phyloP scores from a whole-genome alignment of 2,797 vertebrate genomes.

The Enteromius viviparus region DNA sequence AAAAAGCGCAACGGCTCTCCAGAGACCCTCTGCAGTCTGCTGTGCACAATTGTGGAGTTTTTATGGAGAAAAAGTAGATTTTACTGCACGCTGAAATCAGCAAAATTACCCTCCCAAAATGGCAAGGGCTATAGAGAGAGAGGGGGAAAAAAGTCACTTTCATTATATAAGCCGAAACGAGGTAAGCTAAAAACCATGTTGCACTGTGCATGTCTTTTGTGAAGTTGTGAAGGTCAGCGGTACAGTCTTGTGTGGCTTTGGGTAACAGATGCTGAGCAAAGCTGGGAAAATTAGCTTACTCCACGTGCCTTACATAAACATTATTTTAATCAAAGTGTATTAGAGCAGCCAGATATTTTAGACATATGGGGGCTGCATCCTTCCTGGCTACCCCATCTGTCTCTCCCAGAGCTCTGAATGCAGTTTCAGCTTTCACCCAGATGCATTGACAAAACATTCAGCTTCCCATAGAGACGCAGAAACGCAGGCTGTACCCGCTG shows the following conservation, averaged over 20 bases:
- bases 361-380: constrained; percentile 79
- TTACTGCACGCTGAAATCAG: constrained; percentile 50
- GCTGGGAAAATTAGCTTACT: constrained; percentile 76
- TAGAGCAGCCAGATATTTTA: constrained; percentile 79
- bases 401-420: constrained; percentile 62
- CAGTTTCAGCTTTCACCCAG: constrained; percentile 62
- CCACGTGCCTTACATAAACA: constrained; percentile 73
- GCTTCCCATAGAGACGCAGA: constrained; percentile 56
- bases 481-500: constrained; percentile 60
- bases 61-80: constrained; percentile 48
- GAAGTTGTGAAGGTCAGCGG: constrained; percentile 65
- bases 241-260: constrained; percentile 57
- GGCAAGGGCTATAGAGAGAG: constrained; percentile 10
- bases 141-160: neutral
- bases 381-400: constrained; percentile 77
- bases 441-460: constrained; percentile 66
- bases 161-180: constrained; percentile 36
- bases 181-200: constrained; percentile 62
- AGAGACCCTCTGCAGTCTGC: constrained; percentile 32
- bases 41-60: constrained; percentile 33
- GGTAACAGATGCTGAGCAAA: constrained; percentile 79
- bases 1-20: constrained; percentile 48
- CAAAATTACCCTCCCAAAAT: constrained; percentile 35
- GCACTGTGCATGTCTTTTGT: constrained; percentile 60
- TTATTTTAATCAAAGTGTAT: constrained; percentile 83